phyloP scores from a whole-genome alignment of 2,113 vertebrate species.

The Pluvianellus socialis region DNA sequence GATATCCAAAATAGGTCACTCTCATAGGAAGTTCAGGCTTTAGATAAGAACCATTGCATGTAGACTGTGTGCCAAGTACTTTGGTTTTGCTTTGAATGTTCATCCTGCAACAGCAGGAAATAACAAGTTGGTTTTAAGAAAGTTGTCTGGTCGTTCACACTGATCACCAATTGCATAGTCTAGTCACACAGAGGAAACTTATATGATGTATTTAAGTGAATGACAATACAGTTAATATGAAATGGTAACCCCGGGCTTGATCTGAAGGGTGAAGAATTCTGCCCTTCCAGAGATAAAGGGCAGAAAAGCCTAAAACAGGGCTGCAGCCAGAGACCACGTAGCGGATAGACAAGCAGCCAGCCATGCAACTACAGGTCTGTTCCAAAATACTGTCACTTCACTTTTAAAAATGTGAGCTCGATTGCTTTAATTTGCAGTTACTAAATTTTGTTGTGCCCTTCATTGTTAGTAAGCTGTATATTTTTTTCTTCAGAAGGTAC shows the following conservation, averaged over 20 bases:
- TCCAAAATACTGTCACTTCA: neutral
- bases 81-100: neutral
- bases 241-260: neutral
- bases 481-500: neutral
- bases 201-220: neutral
- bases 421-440: neutral
- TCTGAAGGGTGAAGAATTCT: neutral
- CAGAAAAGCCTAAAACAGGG: neutral
- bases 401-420: neutral
- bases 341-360: neutral
- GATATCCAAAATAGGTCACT: neutral
- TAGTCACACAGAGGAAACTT: neutral
- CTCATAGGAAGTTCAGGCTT: neutral
- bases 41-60: neutral
- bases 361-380: accelerated
- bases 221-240: neutral
- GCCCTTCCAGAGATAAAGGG: neutral
- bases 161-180: neutral
- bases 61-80: neutral
- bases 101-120: no score
- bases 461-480: neutral
- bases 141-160: neutral
- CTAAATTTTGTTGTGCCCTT: neutral
- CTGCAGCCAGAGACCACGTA: neutral
- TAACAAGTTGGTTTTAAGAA: neutral